These are phyloP conservation scores for Lutjanus erythropterus DNA, from an alignment of 2,113 vertebrate genomes.

Conservation along the genomic window DNA sequence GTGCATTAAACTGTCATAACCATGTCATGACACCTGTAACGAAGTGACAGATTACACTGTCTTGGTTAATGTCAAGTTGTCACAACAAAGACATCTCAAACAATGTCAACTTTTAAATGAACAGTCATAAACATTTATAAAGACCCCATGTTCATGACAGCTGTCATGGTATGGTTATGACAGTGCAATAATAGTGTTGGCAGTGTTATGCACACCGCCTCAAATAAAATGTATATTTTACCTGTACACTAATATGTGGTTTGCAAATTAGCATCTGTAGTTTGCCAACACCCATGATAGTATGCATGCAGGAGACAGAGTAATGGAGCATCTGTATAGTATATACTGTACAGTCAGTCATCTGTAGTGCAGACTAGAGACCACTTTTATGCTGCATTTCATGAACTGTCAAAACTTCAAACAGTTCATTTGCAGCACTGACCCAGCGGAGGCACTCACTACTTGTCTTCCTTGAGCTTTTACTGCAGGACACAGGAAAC, in stretches of 20 bases:
- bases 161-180: too few relatives aligned
- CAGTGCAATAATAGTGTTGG: too few relatives aligned
- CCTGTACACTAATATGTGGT: neutral
- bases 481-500: slow-evolving; percentile 54
- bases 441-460: slow-evolving; percentile 13
- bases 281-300: neutral
- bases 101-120: too few relatives aligned
- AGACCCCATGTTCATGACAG: too few relatives aligned
- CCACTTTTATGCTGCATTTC: slow-evolving; percentile 46
- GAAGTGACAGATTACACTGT: too few relatives aligned
- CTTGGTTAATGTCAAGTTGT: too few relatives aligned
- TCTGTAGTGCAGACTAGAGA: slow-evolving; percentile 40
- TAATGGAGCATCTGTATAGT: neutral
- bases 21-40: too few relatives aligned
- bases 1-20: too few relatives aligned
- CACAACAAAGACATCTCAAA: too few relatives aligned
- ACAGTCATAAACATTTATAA: too few relatives aligned
- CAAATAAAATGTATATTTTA: neutral
- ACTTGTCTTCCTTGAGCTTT: slow-evolving; percentile 12
- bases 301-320: neutral
- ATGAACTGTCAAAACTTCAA: slow-evolving; percentile 67
- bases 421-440: slow-evolving; percentile 21
- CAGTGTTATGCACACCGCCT: too few relatives aligned
- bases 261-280: neutral
- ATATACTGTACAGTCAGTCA: neutral